Conservation (phyloP, 2,888 invertebrate genomes). For the Dendrolimus pini region DNA sequence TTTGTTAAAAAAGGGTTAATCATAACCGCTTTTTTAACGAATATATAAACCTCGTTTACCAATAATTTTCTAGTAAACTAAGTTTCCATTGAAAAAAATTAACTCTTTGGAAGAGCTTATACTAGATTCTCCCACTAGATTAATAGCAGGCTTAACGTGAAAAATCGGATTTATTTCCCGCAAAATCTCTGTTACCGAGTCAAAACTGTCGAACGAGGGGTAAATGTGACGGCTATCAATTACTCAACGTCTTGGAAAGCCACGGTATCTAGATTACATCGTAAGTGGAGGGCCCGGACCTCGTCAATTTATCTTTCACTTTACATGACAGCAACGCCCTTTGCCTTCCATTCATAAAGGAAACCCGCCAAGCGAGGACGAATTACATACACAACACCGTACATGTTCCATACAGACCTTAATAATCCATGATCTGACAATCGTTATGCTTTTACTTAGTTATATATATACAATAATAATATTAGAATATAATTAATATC, state of each 20-base stretch:
- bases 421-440: background rate
- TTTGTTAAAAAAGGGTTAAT: no score
- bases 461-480: no score
- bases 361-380: background rate
- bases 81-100: no score
- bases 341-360: background rate
- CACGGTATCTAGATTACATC: slow-evolving; percentile 13
- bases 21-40: no score
- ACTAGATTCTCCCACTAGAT: background rate
- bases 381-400: background rate
- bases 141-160: background rate
- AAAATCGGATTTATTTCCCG: slow-evolving; percentile 6
- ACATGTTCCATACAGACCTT: background rate
- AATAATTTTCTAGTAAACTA: no score
- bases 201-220: slow-evolving; percentile 10
- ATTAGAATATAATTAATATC: no score
- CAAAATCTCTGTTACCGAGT: slow-evolving; percentile 8
- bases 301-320: slow-evolving; percentile 9
- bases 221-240: slow-evolving; percentile 16
- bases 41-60: no score
- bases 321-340: slow-evolving; percentile 4
- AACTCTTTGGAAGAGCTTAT: no score
- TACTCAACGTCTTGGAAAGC: slow-evolving; percentile 19
- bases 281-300: slow-evolving; percentile 8
- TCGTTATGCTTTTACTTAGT: no score